phyloP scores from a whole-genome alignment of 2,797 vertebrate species.

The Acrossocheilus wenchowensis region DNA sequence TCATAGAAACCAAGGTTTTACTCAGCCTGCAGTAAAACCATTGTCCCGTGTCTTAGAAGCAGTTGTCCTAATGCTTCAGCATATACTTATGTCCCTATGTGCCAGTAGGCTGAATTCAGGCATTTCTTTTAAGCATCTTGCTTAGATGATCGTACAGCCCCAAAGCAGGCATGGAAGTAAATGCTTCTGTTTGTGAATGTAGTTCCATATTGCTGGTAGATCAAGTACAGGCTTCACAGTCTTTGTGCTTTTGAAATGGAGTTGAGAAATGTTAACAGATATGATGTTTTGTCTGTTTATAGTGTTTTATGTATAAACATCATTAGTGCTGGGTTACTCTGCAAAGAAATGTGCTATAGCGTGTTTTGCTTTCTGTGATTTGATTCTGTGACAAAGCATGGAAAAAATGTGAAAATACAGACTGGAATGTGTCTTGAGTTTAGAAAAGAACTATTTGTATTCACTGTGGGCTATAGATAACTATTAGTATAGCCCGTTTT shows the following conservation, averaged over 20 bases:
- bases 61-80: constrained; percentile 20
- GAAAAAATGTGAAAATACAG: background rate
- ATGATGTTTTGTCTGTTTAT: background rate
- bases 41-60: constrained; percentile 21
- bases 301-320: background rate
- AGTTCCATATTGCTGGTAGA: background rate
- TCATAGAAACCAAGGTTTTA: constrained; percentile 32
- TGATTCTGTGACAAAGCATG: background rate
- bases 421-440: background rate
- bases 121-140: constrained; percentile 15
- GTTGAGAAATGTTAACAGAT: background rate
- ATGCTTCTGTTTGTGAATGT: background rate
- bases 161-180: background rate
- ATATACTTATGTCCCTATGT: background rate
- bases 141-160: background rate
- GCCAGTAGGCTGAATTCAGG: background rate
- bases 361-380: background rate
- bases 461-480: background rate
- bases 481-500: too few species aligned
- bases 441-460: background rate
- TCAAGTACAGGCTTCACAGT: background rate
- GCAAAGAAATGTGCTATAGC: background rate
- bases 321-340: background rate
- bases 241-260: constrained; percentile 5
- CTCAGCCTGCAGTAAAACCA: constrained; percentile 50